Base-by-base conservation (phyloP, 2,113 vertebrate genomes). In the Myotis davidii region DNA sequence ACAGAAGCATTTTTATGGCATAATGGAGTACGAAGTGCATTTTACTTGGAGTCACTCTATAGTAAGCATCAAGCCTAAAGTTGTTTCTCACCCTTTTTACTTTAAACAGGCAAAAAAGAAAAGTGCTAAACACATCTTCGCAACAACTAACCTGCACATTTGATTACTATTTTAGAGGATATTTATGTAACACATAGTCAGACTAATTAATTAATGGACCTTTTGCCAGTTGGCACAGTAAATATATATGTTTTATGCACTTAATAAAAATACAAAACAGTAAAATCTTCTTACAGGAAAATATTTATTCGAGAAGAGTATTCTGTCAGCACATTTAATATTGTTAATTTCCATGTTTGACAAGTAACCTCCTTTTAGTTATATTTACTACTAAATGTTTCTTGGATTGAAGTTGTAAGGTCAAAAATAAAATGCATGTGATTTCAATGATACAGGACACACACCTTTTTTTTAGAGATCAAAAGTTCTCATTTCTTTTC, bases 1-100 rank as follows among this genome's bases (percentile, higher is more conserved):
- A 85, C 48, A 86, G 77, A 88, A 73, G 61, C 92, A 83, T 97
- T 94, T 96, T 95, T 85, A 34, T 52, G 64, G 34, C 23, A 34
- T 90, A 94, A 95, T 90, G 54, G 94, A 94, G 37, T 96, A 79
- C 76, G 94, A 95, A 95, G 42, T 70, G 56, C 92, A 88, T 96
- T 97, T 95, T 93, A 85, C 70, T 94, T 64, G 27, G n/a, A 70
- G 64, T 91, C 84, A 69, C 54, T 88, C 69, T 81, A 78, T n/a
- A 94, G 95, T 79, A 69, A 78, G 74, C 92, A 85, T 85, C 59
- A 42, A 77, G 70, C 85, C 92, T 74, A 65, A 87, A 54, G 92
- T 69, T 54, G 9, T 61, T 82, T 54, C 50, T 74, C 13, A 42
- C 23, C 17, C 23, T 48, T 89, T 92, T 82, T 65, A 70, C 88